Conservation (phyloP, 2,797 vertebrate genomes). For the Psittacula echo region DNA sequence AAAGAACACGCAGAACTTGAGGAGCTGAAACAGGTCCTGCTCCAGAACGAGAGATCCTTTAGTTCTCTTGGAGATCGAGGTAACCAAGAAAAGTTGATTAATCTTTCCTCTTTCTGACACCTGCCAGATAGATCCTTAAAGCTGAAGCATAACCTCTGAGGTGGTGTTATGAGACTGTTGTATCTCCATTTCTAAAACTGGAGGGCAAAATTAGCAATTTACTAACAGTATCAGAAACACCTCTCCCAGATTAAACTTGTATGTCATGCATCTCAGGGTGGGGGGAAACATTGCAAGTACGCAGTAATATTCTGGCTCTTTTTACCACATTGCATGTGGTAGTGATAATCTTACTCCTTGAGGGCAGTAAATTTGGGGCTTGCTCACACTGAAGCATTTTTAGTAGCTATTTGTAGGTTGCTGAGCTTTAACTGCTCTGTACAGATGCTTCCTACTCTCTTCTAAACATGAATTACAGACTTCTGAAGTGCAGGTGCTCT, state of each 20-base stretch:
- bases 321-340: not conserved
- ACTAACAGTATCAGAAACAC: not conserved
- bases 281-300: not conserved
- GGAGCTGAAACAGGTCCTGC: constrained; percentile 88
- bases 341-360: not conserved
- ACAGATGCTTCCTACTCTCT: not conserved
- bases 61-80: constrained; percentile 85
- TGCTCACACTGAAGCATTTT: not conserved
- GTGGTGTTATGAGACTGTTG: not conserved
- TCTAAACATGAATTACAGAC: not conserved
- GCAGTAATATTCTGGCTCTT: not conserved
- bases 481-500: not conserved
- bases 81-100: constrained; percentile 42
- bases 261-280: rapidly evolving
- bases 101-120: not conserved
- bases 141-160: not conserved
- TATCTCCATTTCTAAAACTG: not conserved
- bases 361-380: not conserved
- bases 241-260: not conserved
- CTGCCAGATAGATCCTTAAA: not conserved
- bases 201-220: not conserved
- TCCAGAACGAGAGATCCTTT: constrained; percentile 87
- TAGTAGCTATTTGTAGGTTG: not conserved
- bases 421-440: not conserved
- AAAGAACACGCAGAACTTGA: constrained; percentile 93